A percentile compares a stretch with the other conserved stretches of the same genome.
phyloP scores from a whole-genome alignment of 2,888 invertebrate species.

The Choreutis nemorana region DNA sequence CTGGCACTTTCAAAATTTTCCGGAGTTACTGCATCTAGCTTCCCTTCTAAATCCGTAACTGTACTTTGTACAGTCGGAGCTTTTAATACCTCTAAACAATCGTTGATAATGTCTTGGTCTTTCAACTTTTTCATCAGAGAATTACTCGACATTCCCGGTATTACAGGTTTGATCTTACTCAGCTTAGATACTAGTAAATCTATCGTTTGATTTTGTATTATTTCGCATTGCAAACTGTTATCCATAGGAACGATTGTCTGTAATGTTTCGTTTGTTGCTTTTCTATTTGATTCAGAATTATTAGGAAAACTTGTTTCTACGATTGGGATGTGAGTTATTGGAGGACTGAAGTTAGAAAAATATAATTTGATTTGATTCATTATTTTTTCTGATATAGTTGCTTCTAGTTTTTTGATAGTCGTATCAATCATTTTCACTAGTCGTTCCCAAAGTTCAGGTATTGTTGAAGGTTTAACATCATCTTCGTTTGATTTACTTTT shows the following conservation, averaged over 20 bases:
- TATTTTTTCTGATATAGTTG: slow-evolving; percentile 31
- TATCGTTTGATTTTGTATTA: slow-evolving; percentile 30
- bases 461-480: too few species aligned
- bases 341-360: too few species aligned
- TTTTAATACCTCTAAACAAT: slow-evolving; percentile 25
- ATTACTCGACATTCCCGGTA: background rate
- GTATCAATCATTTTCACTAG: slow-evolving; percentile 28
- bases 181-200: slow-evolving; percentile 31
- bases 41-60: slow-evolving; percentile 10
- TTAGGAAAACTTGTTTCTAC: background rate
- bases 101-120: slow-evolving; percentile 16
- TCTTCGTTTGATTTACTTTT: slow-evolving; percentile 18
- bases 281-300: slow-evolving; percentile 11
- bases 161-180: too few species aligned
- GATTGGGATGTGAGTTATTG: too few species aligned
- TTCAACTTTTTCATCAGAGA: background rate
- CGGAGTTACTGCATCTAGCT: slow-evolving; percentile 17
- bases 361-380: slow-evolving; percentile 30
- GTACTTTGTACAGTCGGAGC: slow-evolving; percentile 6
- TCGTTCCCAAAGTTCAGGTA: slow-evolving; percentile 33
- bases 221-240: slow-evolving; percentile 33
- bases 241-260: slow-evolving; percentile 13
- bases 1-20: background rate
- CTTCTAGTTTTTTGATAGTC: slow-evolving; percentile 32
- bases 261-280: slow-evolving; percentile 8